Conservation (phyloP, 2,113 vertebrate species). For the Ceratotherium simum region DNA sequence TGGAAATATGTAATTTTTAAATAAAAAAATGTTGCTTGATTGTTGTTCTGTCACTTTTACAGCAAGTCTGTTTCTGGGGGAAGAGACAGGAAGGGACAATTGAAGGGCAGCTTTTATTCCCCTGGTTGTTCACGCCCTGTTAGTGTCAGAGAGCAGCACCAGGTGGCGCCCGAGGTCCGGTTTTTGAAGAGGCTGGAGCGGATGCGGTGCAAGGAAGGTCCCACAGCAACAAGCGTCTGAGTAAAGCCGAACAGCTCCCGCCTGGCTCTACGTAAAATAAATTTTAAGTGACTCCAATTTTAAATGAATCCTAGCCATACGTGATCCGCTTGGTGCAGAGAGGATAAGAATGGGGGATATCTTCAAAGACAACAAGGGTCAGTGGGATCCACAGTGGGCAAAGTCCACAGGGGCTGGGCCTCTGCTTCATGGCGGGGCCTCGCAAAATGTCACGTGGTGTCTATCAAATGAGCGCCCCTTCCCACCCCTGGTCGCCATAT, state of each 20-base stretch:
- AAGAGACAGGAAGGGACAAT: neutral
- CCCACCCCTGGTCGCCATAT: neutral
- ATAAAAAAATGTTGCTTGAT: neutral
- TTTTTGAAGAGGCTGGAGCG: neutral
- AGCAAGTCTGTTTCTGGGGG: neutral
- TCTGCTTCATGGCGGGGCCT: neutral
- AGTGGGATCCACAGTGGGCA: too few species aligned
- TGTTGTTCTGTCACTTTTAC: neutral
- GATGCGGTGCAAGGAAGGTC: neutral
- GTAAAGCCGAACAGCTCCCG: neutral
- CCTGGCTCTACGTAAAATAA: neutral
- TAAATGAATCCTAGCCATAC: neutral
- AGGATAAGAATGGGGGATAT: neutral
- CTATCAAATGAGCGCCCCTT: neutral
- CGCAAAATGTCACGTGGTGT: neutral
- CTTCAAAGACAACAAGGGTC: neutral
- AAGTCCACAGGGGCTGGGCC: too few species aligned
- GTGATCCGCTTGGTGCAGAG: neutral
- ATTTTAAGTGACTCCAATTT: neutral
- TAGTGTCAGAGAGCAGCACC: neutral
- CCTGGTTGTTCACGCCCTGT: neutral
- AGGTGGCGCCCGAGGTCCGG: slow-evolving; percentile 42
- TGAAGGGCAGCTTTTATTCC: neutral
- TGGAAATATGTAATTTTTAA: neutral
- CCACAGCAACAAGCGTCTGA: neutral